These are phyloP conservation scores for Xenotilapia flavipinnis DNA, from an alignment of 2,113 vertebrate genomes.

Conservation along the genomic window DNA sequence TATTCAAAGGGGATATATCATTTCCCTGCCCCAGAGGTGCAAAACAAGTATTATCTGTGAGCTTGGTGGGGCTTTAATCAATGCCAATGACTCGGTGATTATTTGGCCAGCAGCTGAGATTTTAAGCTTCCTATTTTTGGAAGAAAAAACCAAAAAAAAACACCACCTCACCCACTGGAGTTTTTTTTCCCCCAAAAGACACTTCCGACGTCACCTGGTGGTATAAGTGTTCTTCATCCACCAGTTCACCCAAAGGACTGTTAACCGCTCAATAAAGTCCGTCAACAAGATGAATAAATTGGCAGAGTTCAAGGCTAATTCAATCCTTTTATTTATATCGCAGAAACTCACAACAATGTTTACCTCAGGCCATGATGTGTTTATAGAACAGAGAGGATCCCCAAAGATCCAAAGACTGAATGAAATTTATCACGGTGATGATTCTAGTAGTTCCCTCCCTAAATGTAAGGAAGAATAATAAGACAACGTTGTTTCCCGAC, in stretches of 20 bases:
- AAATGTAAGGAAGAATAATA: not conserved
- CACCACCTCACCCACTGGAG: not conserved
- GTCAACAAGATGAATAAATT: not conserved
- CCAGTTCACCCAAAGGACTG: not conserved
- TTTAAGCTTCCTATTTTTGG: not conserved
- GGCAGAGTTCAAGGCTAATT: not conserved
- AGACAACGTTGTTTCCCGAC: rapidly evolving
- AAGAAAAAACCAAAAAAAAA: not conserved
- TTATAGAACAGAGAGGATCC: not conserved
- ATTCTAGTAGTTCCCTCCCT: not conserved
- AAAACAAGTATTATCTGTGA: not conserved
- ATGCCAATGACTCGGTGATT: not conserved
- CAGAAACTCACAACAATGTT: not conserved
- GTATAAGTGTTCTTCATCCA: not conserved
- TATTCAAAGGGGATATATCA: not conserved
- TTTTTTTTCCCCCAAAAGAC: not conserved
- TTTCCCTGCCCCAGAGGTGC: not conserved
- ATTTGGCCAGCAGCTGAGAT: not conserved
- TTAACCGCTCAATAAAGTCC: not conserved
- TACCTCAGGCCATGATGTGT: not conserved
- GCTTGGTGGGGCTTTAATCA: slow-evolving; percentile 31
- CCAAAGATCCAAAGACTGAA: not conserved
- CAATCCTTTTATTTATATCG: rapidly evolving
- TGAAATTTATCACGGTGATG: rapidly evolving
- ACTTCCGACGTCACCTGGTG: not conserved